Base-by-base conservation (phyloP, 1,140 invertebrate genomes). In the Scaptomyza graminum region DNA sequence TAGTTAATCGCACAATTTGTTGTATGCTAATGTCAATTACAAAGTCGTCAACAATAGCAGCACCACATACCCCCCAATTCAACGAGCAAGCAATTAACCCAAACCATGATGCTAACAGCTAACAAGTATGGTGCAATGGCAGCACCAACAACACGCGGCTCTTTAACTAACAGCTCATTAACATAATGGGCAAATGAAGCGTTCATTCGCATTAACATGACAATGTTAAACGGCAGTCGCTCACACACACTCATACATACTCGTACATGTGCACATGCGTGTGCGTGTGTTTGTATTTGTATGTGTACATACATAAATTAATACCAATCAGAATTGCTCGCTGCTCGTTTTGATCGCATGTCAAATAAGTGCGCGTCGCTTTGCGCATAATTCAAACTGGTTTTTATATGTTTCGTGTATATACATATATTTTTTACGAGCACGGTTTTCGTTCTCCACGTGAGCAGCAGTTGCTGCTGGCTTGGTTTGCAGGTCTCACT, bases 121-220 rank as follows among this genome's bases (percentile, higher is more conserved):
- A 67, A 67, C 62, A 56, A 7, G 6, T 34, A 8, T 51, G 34
- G 50, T 28, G 59, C 44, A 72, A 61, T 51, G 43, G 70, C 52
- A 51, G 41, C 46, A 13, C 28, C 31, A 62, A 31, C 34, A 55
- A 61, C 62, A 50, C 41, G 60, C 74, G 61, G 65, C 75, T 68
- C 62, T 64, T 79, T 75, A 74, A 66, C 85, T 85, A 85, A 76
- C 74, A 75, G 68, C 78, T 87, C 83, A 87, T 85, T 85, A 87
- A 64, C 82, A 87, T 87, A 85, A 82, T 82, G 63, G 57, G 51
- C 57, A 28, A 74, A 12, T 13, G 57, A 68, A n/a, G 62, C 52
- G 54, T 22, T 52, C 37, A 28, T 31, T 15, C 12, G 31, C 81
- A 85, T 85, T 85, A 85, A 85, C 81, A 85, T 85, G 66, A 87